These are phyloP conservation scores for Polyodon spathula DNA, from an alignment of 2,113 vertebrate genomes.

Conservation along the genomic window DNA sequence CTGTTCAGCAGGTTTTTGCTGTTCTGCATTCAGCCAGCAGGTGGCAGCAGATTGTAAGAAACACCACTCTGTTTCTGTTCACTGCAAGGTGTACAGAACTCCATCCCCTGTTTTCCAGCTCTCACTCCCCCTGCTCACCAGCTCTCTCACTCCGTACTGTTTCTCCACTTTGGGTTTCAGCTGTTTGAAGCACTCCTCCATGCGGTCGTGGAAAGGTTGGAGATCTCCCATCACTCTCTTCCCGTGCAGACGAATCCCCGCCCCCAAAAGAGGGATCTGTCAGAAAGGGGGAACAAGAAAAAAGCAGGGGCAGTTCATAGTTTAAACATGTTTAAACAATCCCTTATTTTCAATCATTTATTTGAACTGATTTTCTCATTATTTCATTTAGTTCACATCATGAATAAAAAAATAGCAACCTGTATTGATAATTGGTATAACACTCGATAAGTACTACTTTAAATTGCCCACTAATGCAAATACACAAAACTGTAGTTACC, in stretches of 20 bases:
- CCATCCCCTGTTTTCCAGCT: neutral
- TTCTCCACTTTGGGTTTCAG: constrained; percentile 90
- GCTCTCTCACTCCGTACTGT: constrained; percentile 81
- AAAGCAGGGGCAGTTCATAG: constrained; percentile 35
- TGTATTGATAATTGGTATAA: too few relatives aligned
- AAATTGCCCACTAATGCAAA: too few relatives aligned
- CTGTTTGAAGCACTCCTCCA: constrained; percentile 92
- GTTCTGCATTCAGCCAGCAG: too few relatives aligned
- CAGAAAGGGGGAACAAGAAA: constrained; percentile 3
- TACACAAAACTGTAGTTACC: too few relatives aligned
- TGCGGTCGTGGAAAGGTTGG: constrained; percentile 90
- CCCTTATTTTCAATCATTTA: neutral
- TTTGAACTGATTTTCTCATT: constrained; percentile 80
- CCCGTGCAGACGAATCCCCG: constrained; percentile 82
- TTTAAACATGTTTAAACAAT: constrained; percentile 1
- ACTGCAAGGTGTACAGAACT: constrained; percentile 18
- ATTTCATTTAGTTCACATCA: too few relatives aligned
- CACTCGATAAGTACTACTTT: too few relatives aligned
- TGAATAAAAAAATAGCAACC: too few relatives aligned
- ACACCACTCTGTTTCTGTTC: constrained; percentile 20
- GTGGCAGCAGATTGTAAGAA: constrained; percentile 14
- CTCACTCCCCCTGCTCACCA: constrained; percentile 60
- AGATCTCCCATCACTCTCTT: constrained; percentile 82
- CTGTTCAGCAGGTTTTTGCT: too few relatives aligned
- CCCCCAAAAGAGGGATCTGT: constrained; percentile 84